These are phyloP conservation scores for Hydra vulgaris DNA, from an alignment of 30 jellyfish, hydroid and myxozoan species.

Conservation along the genomic window DNA sequence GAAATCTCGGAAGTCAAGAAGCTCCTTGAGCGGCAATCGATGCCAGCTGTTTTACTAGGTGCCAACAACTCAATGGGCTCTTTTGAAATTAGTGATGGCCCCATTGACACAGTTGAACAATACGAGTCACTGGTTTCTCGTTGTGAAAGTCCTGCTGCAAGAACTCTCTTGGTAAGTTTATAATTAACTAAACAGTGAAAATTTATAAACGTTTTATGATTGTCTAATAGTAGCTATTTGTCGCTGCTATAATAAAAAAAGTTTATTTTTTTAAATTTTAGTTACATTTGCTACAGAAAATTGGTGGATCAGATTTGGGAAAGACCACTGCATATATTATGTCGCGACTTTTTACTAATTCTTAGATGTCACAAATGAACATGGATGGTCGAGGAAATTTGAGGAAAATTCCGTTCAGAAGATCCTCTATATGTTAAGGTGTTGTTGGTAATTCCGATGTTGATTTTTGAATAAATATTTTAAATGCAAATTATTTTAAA, in stretches of 20 bases:
- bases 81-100: neutral
- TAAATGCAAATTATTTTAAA: neutral
- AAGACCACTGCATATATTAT: neutral
- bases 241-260: neutral
- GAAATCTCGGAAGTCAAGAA: too few species aligned
- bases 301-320: neutral
- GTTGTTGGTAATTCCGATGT: neutral
- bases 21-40: too few species aligned
- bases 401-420: neutral
- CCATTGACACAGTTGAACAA: neutral
- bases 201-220: neutral
- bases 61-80: neutral
- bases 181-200: neutral
- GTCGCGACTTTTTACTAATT: neutral
- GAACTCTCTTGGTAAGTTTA: neutral
- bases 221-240: neutral
- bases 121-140: neutral
- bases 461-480: neutral
- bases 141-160: neutral
- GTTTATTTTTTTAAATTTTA: too few species aligned
- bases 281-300: neutral
- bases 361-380: neutral
- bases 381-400: neutral
- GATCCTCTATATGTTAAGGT: neutral
- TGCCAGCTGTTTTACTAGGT: neutral